Conservation (phyloP, 2,888 invertebrate genomes). For the Drosophila ochracea region DNA sequence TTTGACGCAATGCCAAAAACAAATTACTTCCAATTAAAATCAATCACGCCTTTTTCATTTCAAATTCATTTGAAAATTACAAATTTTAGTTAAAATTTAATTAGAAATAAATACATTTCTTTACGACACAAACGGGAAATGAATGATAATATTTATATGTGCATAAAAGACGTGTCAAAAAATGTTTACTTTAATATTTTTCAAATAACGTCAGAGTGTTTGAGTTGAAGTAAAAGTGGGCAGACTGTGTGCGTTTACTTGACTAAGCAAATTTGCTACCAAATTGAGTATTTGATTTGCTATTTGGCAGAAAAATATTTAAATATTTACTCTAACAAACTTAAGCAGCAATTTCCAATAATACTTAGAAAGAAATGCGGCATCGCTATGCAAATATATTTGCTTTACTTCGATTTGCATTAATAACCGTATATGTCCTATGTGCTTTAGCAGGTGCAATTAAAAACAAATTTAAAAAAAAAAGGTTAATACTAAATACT, state of each 20-base stretch:
- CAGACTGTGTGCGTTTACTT: conserved; percentile 5
- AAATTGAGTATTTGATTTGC: conserved; percentile 37
- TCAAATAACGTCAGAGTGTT: neutral
- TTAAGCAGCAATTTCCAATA: conserved; percentile 5
- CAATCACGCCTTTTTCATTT: neutral
- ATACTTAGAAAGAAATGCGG: neutral
- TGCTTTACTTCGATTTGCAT: neutral
- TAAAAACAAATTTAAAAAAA: neutral
- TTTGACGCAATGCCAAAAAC: neutral
- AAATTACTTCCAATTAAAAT: neutral
- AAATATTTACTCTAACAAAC: neutral
- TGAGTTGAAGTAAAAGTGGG: conserved; percentile 5
- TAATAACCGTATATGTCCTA: neutral
- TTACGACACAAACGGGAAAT: neutral
- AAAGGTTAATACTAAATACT: neutral
- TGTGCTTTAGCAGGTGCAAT: neutral
- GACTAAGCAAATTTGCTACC: conserved; percentile 41
- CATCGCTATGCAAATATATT: neutral
- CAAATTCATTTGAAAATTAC: neutral
- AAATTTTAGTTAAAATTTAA: neutral
- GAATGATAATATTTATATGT: neutral
- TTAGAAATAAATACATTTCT: neutral
- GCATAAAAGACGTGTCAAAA: neutral
- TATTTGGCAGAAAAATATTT: conserved; percentile 10
- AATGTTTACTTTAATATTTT: neutral